Evolutionary conservation across 2,113 vertebrate genomes (phyloP).

Genomic region (Thalassoma bifasciatum): DNA sequence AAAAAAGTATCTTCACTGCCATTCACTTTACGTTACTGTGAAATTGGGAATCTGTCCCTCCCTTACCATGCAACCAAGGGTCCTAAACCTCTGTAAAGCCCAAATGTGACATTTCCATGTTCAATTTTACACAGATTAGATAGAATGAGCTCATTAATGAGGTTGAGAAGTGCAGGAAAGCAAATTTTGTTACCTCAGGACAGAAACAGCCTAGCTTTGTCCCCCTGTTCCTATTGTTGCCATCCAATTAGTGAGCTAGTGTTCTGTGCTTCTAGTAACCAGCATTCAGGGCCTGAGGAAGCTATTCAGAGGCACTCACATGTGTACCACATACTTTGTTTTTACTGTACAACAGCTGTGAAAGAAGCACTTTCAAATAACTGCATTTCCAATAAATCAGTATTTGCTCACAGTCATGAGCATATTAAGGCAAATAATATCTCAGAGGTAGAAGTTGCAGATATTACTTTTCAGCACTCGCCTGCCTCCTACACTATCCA

Average conservation of each 20-base stretch:
- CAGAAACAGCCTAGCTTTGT: too few relatives aligned
- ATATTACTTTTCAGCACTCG: conserved; percentile 59
- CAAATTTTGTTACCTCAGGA: too few relatives aligned
- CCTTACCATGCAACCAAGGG: too few relatives aligned
- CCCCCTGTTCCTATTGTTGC: background rate
- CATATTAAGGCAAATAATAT: conserved; percentile 34
- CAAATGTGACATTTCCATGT: too few relatives aligned
- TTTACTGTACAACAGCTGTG: background rate
- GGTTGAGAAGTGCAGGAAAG: too few relatives aligned
- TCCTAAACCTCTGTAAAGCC: too few relatives aligned
- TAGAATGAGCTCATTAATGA: too few relatives aligned
- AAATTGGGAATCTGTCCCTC: too few relatives aligned
- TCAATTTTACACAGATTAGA: too few relatives aligned
- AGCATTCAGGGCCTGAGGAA: background rate
- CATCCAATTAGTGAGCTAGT: conserved; percentile 4
- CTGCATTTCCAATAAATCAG: background rate
- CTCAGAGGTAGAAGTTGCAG: conserved; percentile 36
- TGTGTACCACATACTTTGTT: background rate
- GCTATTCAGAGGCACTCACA: background rate
- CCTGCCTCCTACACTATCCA: conserved; percentile 71
- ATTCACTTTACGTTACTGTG: too few relatives aligned
- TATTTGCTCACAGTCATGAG: background rate
- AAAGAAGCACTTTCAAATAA: background rate
- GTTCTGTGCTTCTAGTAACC: background rate
- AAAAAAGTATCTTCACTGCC: too few relatives aligned